Base-by-base conservation (phyloP, 1,140 invertebrate species). In the Drosophila quadrilineata region DNA sequence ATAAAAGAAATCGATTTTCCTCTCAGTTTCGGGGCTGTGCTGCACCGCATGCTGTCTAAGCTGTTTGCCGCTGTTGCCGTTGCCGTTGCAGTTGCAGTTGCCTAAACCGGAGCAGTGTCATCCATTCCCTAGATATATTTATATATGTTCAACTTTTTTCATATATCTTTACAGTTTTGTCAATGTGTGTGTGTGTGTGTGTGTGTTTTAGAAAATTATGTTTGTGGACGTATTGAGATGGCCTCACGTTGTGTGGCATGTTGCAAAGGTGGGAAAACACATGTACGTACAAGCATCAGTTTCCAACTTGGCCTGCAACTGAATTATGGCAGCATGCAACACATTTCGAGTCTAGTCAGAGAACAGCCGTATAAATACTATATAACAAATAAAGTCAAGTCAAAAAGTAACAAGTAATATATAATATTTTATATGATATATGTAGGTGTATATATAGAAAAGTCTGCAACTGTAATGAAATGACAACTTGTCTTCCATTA, bases 1-100 rank as follows among this genome's bases (percentile, higher is more conserved):
- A 64, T 69, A 75, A 75, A 75, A 68, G 56, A 75, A 70, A 82
- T 82, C 79, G 77, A 82, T 84, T 82, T 80, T 80, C 56, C 26
- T 48, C 49, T 64, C 29, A 14, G 16, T 59, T 65, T 54, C 56
- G 24, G 22, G 54, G 53, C 58, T 57, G 52, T 38, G 53, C 56
- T 62, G 67, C 57, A 54, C 76, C 59, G 59, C 59, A 59, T 31
- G 62, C 65, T 58, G 46, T 9, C 31, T 17, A 31, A 28, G 33
- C 33, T 35, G 48, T 35, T 29, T 60, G 41, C 31, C 16, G 53
- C 41, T 67, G 57, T 45, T 53, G 40, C 40, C 38, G 38, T 48
- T 52, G 49, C 31, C 8, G 17, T 14, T 35, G 41, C 33, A 26
- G 49, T 16, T 63, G 59, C 45, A 50, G 52, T 57, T 49, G 33